Percentiles rank a stretch among this genome's conserved stretches.
Conservation (phyloP, 1,140 invertebrate species). For the Achroia grisella region DNA sequence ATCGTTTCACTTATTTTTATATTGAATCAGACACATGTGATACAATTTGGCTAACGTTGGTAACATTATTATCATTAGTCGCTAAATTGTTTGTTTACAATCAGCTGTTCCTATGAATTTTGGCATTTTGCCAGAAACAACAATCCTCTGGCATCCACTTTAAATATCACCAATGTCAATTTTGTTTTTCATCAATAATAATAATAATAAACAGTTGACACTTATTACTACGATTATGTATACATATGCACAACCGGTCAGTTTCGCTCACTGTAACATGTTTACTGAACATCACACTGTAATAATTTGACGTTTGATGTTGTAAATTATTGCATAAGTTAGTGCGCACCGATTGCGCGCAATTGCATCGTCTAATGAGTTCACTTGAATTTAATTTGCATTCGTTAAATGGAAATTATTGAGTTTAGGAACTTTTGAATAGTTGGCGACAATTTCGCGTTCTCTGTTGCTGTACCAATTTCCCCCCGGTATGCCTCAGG, state of each 20-base stretch:
- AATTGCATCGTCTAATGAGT: conserved; percentile 46
- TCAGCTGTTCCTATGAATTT: conserved; percentile 51
- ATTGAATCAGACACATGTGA: conserved; percentile 23
- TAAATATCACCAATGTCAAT: conserved; percentile 68
- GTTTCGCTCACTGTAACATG: conserved; percentile 31
- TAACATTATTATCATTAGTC: conserved; percentile 29
- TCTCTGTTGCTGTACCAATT: conserved; percentile 8
- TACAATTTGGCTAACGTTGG: conserved; percentile 8
- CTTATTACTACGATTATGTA: neutral
- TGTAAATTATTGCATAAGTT: conserved; percentile 56
- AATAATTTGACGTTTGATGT: conserved; percentile 26
- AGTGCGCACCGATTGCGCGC: conserved; percentile 36
- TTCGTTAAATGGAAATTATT: neutral
- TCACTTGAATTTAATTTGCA: conserved; percentile 16
- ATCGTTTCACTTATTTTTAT: conserved; percentile 32
- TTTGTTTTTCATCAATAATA: conserved; percentile 63
- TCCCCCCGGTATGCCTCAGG: conserved; percentile 13
- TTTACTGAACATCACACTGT: conserved; percentile 43
- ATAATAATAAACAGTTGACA: conserved; percentile 20
- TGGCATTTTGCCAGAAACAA: conserved; percentile 55
- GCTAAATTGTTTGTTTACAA: conserved; percentile 67
- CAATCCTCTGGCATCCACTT: conserved; percentile 53
- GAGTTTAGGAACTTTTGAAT: neutral
- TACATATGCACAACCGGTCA: conserved; percentile 15
- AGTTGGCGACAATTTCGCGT: neutral